Evolutionary conservation across 2,113 vertebrate species (phyloP), one percentile per base, ranked within the genome.

Genomic region (Tupaia chinensis): DNA sequence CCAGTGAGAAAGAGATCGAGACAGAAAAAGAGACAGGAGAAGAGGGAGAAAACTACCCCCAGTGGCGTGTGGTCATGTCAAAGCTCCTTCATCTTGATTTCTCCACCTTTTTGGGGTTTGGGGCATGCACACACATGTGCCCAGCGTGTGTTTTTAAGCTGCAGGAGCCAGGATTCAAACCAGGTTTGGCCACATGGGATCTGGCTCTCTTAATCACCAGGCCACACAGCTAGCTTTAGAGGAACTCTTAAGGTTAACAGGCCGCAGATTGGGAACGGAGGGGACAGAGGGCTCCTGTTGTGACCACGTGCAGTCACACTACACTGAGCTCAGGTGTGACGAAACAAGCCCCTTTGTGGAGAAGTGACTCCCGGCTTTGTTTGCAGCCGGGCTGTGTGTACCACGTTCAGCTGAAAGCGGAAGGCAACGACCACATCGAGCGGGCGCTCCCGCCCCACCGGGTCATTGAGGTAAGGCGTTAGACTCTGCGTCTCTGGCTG

Each of bases 361-460:
- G 87, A 32, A 78, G 88, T 98, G 96, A 93, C 78, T 1, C 6
- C 14, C 63, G 56, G 29, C 74, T 92, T 96, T 98, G 8, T 97
- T 98, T 98, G 54, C 98, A 99, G 99, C 99, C 99, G 0, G 98
- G 98, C 8, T 99, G 99, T 96, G 98, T 98, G 88, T 99, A 99
- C 98, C 98, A 99, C 1, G 98, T 99, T 96, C 99, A 99, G 97
- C 99, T 99, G 85, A 99, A 99, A 98, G 98, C 98, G 1, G 99
- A 99, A 98, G 99, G 99, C 95, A 99, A 99, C 2, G 99, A 99
- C 95, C 99, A 99, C 98, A 99, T 99, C 10, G 99, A 99, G 95
- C 98, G 99, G 95, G 99, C 99, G 3, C 98, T 99, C 77, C 99
- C 99, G 3, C 99, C 99, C 84, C 99, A 99, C 97, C 98, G 99